These are phyloP conservation scores for Diadophis punctatus DNA, from an alignment of 2,113 vertebrate genomes.

Conservation along the genomic window DNA sequence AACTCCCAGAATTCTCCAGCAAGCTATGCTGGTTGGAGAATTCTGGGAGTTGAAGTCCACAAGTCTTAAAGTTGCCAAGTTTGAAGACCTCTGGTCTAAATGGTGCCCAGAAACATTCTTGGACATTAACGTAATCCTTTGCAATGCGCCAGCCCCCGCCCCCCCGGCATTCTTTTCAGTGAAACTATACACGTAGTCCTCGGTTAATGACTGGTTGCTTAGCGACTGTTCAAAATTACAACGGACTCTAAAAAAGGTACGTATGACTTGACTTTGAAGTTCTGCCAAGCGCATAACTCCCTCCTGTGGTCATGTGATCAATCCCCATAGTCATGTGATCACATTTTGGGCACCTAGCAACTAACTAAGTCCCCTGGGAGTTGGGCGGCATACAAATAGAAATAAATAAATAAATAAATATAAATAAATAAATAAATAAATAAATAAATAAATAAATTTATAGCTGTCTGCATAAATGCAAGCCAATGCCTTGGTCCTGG, in stretches of 20 bases:
- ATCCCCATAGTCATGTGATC: background rate
- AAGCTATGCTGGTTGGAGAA: no score
- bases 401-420: no score
- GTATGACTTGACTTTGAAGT: background rate
- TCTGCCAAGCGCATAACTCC: background rate
- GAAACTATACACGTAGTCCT: background rate
- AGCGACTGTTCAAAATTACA: background rate
- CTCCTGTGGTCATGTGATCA: background rate
- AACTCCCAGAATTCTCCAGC: no score
- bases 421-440: no score
- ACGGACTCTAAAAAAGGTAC: background rate
- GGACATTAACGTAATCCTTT: background rate
- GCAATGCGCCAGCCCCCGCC: background rate
- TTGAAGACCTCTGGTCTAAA: no score
- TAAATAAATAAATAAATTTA: no score
- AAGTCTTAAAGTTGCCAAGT: no score
- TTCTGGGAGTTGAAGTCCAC: no score
- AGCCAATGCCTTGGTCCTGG: background rate
- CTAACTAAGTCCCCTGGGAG: no score
- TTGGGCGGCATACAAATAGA: no score
- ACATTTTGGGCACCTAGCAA: background rate
- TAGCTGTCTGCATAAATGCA: background rate
- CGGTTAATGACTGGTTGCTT: background rate
- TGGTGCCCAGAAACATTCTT: background rate
- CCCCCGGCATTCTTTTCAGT: background rate